A percentile compares a stretch with the other conserved stretches of the same genome.
phyloP scores from a whole-genome alignment of 2,113 vertebrate species.

The Apteryx mantelli region DNA sequence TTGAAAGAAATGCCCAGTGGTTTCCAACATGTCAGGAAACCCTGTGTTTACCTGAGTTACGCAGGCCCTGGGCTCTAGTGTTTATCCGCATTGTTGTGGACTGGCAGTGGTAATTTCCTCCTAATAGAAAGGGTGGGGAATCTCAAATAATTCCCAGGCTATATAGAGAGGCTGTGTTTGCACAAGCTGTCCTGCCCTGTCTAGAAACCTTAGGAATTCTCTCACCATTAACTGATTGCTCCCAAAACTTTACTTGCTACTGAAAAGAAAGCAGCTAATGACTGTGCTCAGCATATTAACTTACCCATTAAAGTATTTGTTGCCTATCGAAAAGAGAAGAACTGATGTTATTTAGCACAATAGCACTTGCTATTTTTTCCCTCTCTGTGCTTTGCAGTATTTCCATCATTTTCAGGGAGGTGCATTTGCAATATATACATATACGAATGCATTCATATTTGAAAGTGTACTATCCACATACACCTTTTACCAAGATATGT shows the following conservation, averaged over 20 bases:
- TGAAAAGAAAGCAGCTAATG: not conserved
- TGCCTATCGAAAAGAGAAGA: not conserved
- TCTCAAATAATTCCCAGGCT: slow-evolving; percentile 77
- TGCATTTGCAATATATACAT: not conserved
- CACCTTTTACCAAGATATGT: not conserved
- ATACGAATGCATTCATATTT: not conserved
- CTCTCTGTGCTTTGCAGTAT: not conserved
- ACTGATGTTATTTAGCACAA: not conserved
- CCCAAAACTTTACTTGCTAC: not conserved
- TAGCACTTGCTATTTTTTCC: not conserved
- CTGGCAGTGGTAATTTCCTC: slow-evolving; percentile 77
- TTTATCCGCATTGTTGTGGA: slow-evolving; percentile 74
- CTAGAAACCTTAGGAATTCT: slow-evolving; percentile 20
- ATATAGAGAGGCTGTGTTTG: slow-evolving; percentile 51
- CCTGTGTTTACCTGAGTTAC: slow-evolving; percentile 74
- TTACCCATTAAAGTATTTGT: not conserved
- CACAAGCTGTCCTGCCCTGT: slow-evolving; percentile 41
- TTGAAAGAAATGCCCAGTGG: slow-evolving; percentile 64
- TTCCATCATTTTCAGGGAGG: not conserved
- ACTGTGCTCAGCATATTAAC: not conserved
- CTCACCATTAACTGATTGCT: not conserved
- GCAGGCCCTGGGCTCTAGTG: slow-evolving; percentile 62
- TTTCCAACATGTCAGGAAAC: slow-evolving; percentile 73
- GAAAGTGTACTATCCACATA: not conserved
- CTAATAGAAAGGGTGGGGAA: slow-evolving; percentile 50